These are phyloP conservation scores for Phylloscopus trochiloides DNA, from an alignment of 2,113 vertebrate genomes.

Conservation along the genomic window DNA sequence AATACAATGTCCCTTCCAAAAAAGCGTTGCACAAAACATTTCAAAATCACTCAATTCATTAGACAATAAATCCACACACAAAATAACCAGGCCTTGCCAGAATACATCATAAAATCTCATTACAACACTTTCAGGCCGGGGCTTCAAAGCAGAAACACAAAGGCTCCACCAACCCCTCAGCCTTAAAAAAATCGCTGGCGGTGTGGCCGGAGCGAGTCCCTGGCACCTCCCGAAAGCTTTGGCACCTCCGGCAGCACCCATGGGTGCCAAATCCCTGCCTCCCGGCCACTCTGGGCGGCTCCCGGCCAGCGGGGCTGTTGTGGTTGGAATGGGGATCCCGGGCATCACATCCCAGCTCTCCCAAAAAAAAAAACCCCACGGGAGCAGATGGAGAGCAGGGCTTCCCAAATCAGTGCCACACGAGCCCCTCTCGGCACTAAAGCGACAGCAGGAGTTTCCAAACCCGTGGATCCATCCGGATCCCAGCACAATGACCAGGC, in stretches of 20 bases:
- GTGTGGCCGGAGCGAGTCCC: not conserved
- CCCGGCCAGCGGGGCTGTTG: fast-evolving
- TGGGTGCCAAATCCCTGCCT: not conserved
- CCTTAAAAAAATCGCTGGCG: not conserved
- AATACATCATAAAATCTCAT: slow-evolving; percentile 65
- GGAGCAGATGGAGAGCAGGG: not conserved
- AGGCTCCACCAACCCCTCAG: not conserved
- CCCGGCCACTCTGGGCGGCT: fast-evolving
- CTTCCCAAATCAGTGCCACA: not conserved
- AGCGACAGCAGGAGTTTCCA: not conserved
- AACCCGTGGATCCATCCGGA: not conserved
- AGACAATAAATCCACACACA: slow-evolving; percentile 68
- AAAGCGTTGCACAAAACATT: slow-evolving; percentile 63
- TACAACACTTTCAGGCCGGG: slow-evolving; percentile 60
- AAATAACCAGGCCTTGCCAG: slow-evolving; percentile 59
- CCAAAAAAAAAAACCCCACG: not conserved
- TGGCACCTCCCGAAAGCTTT: not conserved
- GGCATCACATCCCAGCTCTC: not conserved
- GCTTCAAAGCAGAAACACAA: slow-evolving; percentile 61
- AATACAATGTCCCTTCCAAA: slow-evolving; percentile 67
- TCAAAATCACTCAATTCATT: slow-evolving; percentile 66
- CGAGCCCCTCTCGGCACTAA: not conserved
- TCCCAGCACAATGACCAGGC: not conserved
- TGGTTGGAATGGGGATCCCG: not conserved
- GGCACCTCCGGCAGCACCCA: not conserved